Base-by-base conservation (phyloP, 2,888 invertebrate species). In the Oxycera nigricornis region DNA sequence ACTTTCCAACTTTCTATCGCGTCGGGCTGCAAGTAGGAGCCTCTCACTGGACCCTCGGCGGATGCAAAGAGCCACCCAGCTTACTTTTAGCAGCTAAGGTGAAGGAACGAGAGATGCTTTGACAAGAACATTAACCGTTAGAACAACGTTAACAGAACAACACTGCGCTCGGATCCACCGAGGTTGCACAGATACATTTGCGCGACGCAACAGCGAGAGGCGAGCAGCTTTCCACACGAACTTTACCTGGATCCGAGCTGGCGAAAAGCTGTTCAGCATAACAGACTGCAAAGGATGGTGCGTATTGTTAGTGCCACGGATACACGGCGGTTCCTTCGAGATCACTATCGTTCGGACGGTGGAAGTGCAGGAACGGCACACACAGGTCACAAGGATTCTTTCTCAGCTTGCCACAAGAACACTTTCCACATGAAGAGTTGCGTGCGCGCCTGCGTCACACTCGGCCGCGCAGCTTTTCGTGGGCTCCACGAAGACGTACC, bases 1-100 rank as follows among this genome's bases (percentile, higher is more conserved):
- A 65, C 65, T 65, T 65, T 65, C 65, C 65, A 65, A 65, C 65
- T 65, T 65, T 65, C 65, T 65, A 41, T 65, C 65, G 35, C 20
- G 1, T 17, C 59, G 30, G n/a, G 24, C 1, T 17, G 24, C 24
- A 24, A 20, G 55, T 6, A 4, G 55, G 55, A 65, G 9, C 30
- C 59, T 20, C 30, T 3, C 30, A 30, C 3, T 11, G 65, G n/a
- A 24, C 17, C 41, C 24, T 17, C 65, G 41, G 24, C 22, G 39
- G 41, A 24, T 39, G 30, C 22, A 41, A 41, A 14, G 65, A 20
- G 26, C 30, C 61, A 61, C 4, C n/a, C n/a, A n/a, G n/a, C n/a
- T n/a, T n/a, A 62, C 41, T 65, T 65, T 24, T n/a, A 26, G 20
- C 7, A 41, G 14, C 2, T 2, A 41, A 30, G 28, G 57, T 28